Percentiles rank a stretch among this genome's conserved stretches.
These are phyloP conservation scores for Hypotaenidia philippensis DNA, from an alignment of 2,797 vertebrate genomes.

Conservation along the genomic window DNA sequence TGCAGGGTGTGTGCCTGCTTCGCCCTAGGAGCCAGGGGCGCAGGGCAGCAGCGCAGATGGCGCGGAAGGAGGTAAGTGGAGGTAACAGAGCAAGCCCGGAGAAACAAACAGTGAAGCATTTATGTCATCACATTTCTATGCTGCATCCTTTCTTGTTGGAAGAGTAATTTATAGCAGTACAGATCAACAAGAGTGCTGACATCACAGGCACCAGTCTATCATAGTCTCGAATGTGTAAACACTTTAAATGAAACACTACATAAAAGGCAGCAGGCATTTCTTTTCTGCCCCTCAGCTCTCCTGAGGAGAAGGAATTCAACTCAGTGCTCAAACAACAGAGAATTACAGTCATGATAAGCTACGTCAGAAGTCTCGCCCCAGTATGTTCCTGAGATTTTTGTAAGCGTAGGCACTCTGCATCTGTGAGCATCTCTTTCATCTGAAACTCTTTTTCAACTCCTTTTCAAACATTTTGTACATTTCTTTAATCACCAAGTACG, in stretches of 20 bases:
- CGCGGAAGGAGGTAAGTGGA: not conserved
- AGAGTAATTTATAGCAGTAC: not conserved
- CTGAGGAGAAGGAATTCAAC: not conserved
- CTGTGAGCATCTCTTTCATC: not conserved
- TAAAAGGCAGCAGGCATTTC: not conserved
- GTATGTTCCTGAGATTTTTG: not conserved
- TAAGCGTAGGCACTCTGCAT: not conserved
- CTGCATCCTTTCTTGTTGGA: not conserved
- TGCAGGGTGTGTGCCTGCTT: not conserved
- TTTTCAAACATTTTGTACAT: not conserved
- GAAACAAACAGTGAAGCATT: not conserved
- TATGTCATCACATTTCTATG: not conserved
- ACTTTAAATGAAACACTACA: not conserved
- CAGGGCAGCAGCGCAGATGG: not conserved
- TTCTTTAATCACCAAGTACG: not conserved
- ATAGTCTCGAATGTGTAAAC: not conserved
- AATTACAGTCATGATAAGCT: not conserved
- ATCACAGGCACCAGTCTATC: not conserved
- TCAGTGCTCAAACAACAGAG: not conserved
- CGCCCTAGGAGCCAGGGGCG: not conserved
- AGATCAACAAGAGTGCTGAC: not conserved
- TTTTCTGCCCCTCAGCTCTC: not conserved
- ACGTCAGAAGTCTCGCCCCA: not conserved
- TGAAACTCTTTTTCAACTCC: not conserved
- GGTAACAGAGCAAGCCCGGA: not conserved